phyloP scores from a whole-genome alignment of 2,888 invertebrate species.

The Brenthis daphne region DNA sequence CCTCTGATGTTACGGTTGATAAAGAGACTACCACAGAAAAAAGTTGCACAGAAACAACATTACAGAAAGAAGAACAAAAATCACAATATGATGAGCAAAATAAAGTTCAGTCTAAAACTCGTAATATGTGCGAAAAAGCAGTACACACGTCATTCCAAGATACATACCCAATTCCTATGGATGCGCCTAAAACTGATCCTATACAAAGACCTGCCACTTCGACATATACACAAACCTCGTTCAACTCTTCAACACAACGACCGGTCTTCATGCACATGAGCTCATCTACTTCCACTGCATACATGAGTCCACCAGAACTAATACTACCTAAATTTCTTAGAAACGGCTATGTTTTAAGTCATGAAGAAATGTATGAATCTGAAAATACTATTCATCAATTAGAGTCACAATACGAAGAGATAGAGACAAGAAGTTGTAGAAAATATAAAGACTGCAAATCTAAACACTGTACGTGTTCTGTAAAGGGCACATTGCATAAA shows the following conservation, averaged over 20 bases:
- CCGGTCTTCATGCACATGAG: slow-evolving; percentile 70
- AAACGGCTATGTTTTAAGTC: slow-evolving; percentile 46
- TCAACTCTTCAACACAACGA: slow-evolving; percentile 57
- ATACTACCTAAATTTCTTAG: slow-evolving; percentile 63
- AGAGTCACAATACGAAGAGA: slow-evolving; percentile 39
- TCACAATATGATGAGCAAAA: slow-evolving; percentile 20
- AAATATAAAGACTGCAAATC: slow-evolving; percentile 48
- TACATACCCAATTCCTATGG: slow-evolving; percentile 44
- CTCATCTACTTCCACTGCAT: slow-evolving; percentile 77
- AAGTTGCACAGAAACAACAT: background rate
- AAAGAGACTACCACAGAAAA: background rate
- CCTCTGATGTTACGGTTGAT: background rate
- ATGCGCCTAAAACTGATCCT: slow-evolving; percentile 46
- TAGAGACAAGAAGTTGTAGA: slow-evolving; percentile 40
- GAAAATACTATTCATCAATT: slow-evolving; percentile 40
- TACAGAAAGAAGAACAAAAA: slow-evolving; percentile 22
- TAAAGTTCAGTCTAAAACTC: slow-evolving; percentile 1
- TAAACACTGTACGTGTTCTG: slow-evolving; percentile 43
- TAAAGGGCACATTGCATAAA: slow-evolving; percentile 28
- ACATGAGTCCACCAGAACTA: slow-evolving; percentile 77
- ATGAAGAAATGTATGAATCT: slow-evolving; percentile 49
- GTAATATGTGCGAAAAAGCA: slow-evolving; percentile 47
- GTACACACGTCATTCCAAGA: slow-evolving; percentile 50
- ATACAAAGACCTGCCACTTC: slow-evolving; percentile 57
- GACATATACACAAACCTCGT: slow-evolving; percentile 66